A percentile compares a stretch with the other conserved stretches of the same genome.
These are phyloP conservation scores for Chalcis sispes DNA, from an alignment of 2,888 invertebrate species.

Conservation along the genomic window DNA sequence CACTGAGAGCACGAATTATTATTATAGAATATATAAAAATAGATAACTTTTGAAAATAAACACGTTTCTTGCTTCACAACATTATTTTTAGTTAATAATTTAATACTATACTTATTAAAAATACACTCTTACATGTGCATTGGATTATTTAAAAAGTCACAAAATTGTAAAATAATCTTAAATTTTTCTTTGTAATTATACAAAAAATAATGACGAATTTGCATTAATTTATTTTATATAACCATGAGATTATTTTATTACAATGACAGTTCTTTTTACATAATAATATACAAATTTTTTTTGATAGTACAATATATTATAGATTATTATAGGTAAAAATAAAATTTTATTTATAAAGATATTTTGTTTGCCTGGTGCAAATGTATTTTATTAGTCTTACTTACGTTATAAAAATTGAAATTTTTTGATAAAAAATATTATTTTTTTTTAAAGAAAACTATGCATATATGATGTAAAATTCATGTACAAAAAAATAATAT, in stretches of 20 bases:
- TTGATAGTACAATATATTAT: background rate
- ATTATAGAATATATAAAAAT: conserved; percentile 12
- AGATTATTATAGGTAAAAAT: background rate
- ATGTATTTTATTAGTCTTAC: conserved; percentile 26
- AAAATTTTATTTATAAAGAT: conserved; percentile 14
- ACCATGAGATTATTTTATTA: conserved; percentile 6
- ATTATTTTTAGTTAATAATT: conserved; percentile 6
- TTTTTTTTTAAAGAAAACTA: conserved; percentile 3
- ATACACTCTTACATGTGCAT: background rate
- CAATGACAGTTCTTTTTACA: conserved; percentile 35
- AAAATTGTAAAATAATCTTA: background rate
- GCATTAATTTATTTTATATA: background rate
- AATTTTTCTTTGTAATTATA: background rate
- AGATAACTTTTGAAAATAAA: conserved; percentile 22
- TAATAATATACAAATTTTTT: conserved; percentile 23
- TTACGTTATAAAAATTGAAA: conserved; percentile 20
- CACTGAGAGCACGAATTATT: conserved; percentile 21
- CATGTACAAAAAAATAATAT: conserved; percentile 25
- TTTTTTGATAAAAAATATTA: background rate
- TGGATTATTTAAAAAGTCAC: background rate
- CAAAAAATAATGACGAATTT: too few species aligned
- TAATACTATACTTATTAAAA: background rate
- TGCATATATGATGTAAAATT: conserved; percentile 20
- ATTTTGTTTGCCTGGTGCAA: conserved; percentile 39
- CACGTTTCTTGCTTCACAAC: conserved; percentile 40